Evolutionary conservation across 2,113 vertebrate genomes (phyloP), one percentile per base, ranked within the genome.

Genomic region (Alligator mississippiensis): DNA sequence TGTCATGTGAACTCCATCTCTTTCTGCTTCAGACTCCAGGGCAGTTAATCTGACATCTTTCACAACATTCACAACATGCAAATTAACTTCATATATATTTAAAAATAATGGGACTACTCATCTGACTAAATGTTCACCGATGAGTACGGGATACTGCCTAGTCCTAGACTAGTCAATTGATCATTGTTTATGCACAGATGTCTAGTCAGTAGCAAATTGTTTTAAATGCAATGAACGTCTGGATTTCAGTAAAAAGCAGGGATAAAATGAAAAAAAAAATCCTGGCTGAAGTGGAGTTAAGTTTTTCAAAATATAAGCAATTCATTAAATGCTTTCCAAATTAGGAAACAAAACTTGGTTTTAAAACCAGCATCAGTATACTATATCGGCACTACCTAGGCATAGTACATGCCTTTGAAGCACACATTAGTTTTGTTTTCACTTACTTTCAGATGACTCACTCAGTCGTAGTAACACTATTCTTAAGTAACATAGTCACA

Each of bases 21-120:
- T 47, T 47, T 47, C 47, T 47, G 7, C 83, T 84, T 34, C 0
- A 1, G 82, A 87, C 0, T 0, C 47, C 1, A 19, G 10, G 60
- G 70, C 60, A 79, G 76, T 14, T 77, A 77, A 19, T 59, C 8
- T 5, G 1, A 63, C 89, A 76, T 18, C 74, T 38, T 5, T 6
- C 60, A 10, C n/a, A 77, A 16, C 30, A 24, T 64, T 24, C 12
- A 80, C 34, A n/a, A 16, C 64, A 16, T 47, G 62, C 64, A 55
- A 83, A 59, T 2, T n/a, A 90, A 59, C 18, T 14, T 27, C 47
- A 0, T 1, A 0, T 17, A 6, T 3, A 0, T 6, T 6, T 0
- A 1, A 47, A 25, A 30, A 63, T 21, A 38, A 8, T 1, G 12
- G 18, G 84, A 68, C 30, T 58, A 68, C 58, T 74, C 4, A 9